These are phyloP conservation scores for Dasysyrphus tricinctus DNA, from an alignment of 2,888 invertebrate species.

Conservation along the genomic window DNA sequence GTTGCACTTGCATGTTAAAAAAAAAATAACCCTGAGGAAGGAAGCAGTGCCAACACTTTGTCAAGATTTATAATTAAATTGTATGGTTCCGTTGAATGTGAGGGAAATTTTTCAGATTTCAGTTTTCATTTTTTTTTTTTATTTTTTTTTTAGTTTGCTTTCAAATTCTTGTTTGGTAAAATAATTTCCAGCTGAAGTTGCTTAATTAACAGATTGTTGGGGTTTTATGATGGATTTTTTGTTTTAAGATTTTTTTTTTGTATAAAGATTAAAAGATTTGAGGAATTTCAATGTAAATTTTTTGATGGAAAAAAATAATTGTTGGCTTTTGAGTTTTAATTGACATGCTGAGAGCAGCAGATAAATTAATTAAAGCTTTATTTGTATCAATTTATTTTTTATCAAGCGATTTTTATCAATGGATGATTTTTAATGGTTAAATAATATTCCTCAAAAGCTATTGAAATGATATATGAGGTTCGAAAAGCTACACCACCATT, in stretches of 20 bases:
- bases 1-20: slow-evolving; percentile 43
- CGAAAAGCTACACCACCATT: too few species aligned
- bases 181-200: slow-evolving; percentile 40
- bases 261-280: slow-evolving; percentile 9
- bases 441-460: neutral
- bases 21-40: slow-evolving; percentile 20
- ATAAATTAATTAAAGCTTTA: slow-evolving; percentile 16
- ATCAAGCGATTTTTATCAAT: neutral
- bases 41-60: slow-evolving; percentile 37
- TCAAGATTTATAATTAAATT: slow-evolving; percentile 50
- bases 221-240: slow-evolving; percentile 12
- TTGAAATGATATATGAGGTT: too few species aligned
- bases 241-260: slow-evolving; percentile 4
- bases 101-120: neutral
- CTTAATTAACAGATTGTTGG: slow-evolving; percentile 40
- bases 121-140: neutral
- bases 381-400: neutral
- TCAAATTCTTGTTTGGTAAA: slow-evolving; percentile 35
- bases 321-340: slow-evolving; percentile 26
- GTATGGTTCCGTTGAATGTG: slow-evolving; percentile 17
- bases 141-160: neutral
- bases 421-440: neutral
- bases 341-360: neutral
- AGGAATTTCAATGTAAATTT: slow-evolving; percentile 15
- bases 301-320: slow-evolving; percentile 2